These are phyloP conservation scores for Sanderia malayensis DNA, from an alignment of 30 jellyfish, hydroid and myxozoan species.

Conservation along the genomic window DNA sequence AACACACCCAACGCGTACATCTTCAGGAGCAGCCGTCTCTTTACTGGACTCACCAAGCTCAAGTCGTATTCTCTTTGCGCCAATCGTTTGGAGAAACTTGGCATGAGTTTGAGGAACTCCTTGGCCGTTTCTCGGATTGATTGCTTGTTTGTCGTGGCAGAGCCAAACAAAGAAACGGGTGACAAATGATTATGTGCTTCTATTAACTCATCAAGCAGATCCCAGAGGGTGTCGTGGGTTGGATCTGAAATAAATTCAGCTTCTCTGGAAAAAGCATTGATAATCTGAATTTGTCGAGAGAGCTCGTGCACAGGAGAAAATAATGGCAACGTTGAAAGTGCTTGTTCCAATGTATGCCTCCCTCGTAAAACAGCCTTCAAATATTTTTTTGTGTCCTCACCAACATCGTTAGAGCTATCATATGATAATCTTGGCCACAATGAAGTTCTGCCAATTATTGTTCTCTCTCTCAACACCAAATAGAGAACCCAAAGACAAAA, in stretches of 20 bases:
- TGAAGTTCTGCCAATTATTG: conserved; percentile 46
- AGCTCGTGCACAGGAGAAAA: conserved; percentile 95
- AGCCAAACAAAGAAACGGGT: conserved; percentile 87
- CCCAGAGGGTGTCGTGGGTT: conserved; percentile 97
- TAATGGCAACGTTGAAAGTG: conserved; percentile 77
- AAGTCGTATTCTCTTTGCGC: conserved; percentile 88
- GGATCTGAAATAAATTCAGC: conserved; percentile 86
- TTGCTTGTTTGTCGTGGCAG: conserved; percentile 81
- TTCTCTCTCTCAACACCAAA: conserved; percentile 56
- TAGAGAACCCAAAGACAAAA: conserved; percentile 62
- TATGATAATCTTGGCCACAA: conserved; percentile 92
- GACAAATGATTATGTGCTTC: conserved; percentile 87
- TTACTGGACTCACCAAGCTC: conserved; percentile 68
- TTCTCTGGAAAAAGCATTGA: conserved; percentile 94
- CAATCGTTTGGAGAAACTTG: conserved; percentile 72
- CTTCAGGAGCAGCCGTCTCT: conserved; percentile 77
- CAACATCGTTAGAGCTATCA: conserved; percentile 74
- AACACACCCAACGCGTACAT: conserved; percentile 88
- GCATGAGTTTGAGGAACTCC: conserved; percentile 83
- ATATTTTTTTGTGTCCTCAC: conserved; percentile 79
- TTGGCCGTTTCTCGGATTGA: conserved; percentile 81
- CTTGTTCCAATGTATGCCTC: conserved; percentile 77
- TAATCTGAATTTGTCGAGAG: conserved; percentile 78
- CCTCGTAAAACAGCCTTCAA: conserved; percentile 87
- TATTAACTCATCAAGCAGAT: conserved; percentile 87